phyloP scores from a whole-genome alignment of 2,797 vertebrate genomes.

The Helostoma temminkii region DNA sequence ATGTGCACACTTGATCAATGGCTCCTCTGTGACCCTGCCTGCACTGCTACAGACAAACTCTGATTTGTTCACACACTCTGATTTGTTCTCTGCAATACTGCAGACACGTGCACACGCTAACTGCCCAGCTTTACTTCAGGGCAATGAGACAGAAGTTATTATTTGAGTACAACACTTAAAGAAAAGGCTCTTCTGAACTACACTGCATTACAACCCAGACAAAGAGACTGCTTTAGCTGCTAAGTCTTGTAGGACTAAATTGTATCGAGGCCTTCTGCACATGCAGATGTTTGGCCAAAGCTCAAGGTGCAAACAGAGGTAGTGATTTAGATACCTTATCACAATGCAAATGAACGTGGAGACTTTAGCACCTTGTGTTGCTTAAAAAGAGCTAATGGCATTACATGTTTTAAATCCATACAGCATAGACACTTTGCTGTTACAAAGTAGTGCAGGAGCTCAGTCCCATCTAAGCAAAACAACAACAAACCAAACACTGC shows the following conservation, averaged over 20 bases:
- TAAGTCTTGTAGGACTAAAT: constrained; percentile 30
- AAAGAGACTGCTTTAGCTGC: constrained; percentile 49
- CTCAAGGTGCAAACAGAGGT: constrained; percentile 36
- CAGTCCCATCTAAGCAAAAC: constrained; percentile 30
- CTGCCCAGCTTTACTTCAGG: constrained; percentile 45
- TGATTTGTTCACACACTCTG: constrained; percentile 28
- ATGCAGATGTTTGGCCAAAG: constrained; percentile 35
- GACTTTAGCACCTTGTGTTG: constrained; percentile 37
- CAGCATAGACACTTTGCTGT: constrained; percentile 16
- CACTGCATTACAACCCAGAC: constrained; percentile 41
- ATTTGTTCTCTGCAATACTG: constrained; percentile 68
- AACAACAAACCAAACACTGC: constrained; percentile 34
- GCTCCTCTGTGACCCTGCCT: constrained; percentile 75
- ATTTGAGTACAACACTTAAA: constrained; percentile 45
- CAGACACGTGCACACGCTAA: constrained; percentile 56
- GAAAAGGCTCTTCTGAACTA: constrained; percentile 46
- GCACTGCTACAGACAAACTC: constrained; percentile 60
- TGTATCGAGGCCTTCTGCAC: constrained; percentile 17
- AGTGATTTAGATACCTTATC: constrained; percentile 39
- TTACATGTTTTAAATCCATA: constrained; percentile 42
- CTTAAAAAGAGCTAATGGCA: constrained; percentile 24
- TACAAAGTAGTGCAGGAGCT: constrained; percentile 27
- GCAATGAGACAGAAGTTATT: constrained; percentile 58
- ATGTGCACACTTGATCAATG: constrained; percentile 75
- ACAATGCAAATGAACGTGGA: constrained; percentile 43